Evolutionary conservation across 2,113 vertebrate species (phyloP), one percentile per base, ranked within the genome.

Genomic region (Mellivora capensis): DNA sequence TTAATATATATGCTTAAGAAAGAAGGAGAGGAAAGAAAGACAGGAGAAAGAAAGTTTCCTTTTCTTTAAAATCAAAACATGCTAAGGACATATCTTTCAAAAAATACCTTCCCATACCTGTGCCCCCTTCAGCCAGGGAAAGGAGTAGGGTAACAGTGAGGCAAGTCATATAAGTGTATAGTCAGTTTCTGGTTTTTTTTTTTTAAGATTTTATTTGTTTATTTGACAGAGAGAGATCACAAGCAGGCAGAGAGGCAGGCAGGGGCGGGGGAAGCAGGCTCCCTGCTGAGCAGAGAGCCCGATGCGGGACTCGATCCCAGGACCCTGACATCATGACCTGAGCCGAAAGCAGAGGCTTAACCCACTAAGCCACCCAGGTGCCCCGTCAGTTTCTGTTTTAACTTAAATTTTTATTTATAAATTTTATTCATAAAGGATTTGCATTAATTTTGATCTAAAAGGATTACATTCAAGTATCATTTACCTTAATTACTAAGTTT

Each of bases 251-350:
- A 54, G 52, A 54, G 52, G 13, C 52, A 54, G 17, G 17, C 52
- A 54, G 52, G 18, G 52, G 10, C n/a, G 17, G 52, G 52, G 17
- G 52, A 54, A 54, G 17, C 52, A 18, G 52, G 52, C 17, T 54
- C 5, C 52, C 15, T 4, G 52, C 52, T 54, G 17, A 54, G 52
- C 52, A 54, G 52, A 54, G 52, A 54, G 52, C 52, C 52, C 15
- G 3, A 52, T 54, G 52, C 17, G 0, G 17, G 12, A 5, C 52
- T 54, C 1, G 0, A 18, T 18, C 15, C 52, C 52, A 54, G 17
- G 17, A 54, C 52, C 52, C 52, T 54, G 15, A 54, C 14, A 52
- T 17, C 49, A 52, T 52, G 49, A 52, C 49, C 15, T 54, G 52
- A 54, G 52, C 17, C 5, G 5, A 54, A 54, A 17, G 52, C 5